A percentile compares a stretch with the other conserved stretches of the same genome.
Evolutionary conservation across 2,888 invertebrate species (phyloP).

Genomic region (Trypoxylon attenuatum): DNA sequence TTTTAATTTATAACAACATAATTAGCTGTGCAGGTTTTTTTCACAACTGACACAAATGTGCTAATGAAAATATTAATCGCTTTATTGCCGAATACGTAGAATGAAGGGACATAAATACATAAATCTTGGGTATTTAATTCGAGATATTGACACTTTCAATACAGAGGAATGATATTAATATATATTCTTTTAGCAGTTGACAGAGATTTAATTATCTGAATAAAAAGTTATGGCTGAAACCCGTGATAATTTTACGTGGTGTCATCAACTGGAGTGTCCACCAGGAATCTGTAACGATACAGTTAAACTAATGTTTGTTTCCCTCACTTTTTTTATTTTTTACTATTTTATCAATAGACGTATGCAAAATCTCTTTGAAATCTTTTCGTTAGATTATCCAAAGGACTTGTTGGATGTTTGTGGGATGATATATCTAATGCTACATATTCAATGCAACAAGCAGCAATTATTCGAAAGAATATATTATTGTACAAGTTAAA

Average conservation of each 20-base stretch:
- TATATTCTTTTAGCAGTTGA: not conserved
- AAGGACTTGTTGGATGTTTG: conserved; percentile 57
- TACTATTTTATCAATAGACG: not conserved
- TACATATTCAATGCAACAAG: conserved; percentile 48
- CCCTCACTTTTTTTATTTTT: conserved; percentile 5
- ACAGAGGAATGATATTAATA: not conserved
- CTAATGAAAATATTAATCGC: not conserved
- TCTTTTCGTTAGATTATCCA: conserved; percentile 51
- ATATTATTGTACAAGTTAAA: conserved; percentile 60
- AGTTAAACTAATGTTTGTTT: conserved; percentile 55
- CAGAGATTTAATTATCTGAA: not conserved
- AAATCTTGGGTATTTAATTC: not conserved
- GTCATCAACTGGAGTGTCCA: conserved; percentile 52
- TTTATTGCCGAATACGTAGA: no score
- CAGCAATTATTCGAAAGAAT: conserved; percentile 57
- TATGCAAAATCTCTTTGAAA: not conserved
- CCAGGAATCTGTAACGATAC: conserved; percentile 40
- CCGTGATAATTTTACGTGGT: conserved; percentile 47
- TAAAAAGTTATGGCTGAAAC: conserved; percentile 40
- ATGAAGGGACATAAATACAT: no score
- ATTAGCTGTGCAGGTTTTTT: no score
- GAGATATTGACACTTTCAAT: not conserved
- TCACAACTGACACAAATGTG: not conserved
- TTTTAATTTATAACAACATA: no score
- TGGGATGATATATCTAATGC: conserved; percentile 62